A percentile compares a stretch with the other conserved stretches of the same genome.
These are phyloP conservation scores for Calameuta idolon DNA, from an alignment of 2,888 invertebrate species.

Conservation along the genomic window DNA sequence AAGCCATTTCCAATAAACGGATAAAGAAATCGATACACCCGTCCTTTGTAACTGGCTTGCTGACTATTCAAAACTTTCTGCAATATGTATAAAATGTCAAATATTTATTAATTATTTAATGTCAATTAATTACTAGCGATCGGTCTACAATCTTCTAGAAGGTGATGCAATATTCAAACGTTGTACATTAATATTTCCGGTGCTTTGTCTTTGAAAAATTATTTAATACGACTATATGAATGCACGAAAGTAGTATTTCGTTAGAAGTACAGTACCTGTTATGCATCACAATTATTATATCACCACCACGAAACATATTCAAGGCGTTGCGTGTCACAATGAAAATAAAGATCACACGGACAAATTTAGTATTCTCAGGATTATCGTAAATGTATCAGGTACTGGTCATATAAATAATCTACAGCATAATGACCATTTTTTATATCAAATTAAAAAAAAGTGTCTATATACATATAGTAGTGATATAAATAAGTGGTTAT, in stretches of 20 bases:
- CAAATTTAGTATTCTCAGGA: not conserved
- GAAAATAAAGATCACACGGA: not conserved
- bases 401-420: not conserved
- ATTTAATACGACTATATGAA: constrained; percentile 21
- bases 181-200: constrained; percentile 16
- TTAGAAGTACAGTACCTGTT: not conserved
- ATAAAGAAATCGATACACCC: constrained; percentile 37
- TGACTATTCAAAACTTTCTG: constrained; percentile 36
- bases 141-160: not conserved
- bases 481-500: not conserved
- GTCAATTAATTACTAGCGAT: not conserved
- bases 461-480: not conserved
- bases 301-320: not conserved
- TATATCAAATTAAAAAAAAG: no score
- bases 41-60: constrained; percentile 39
- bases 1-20: constrained; percentile 41
- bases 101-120: not conserved
- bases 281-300: not conserved
- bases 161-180: not conserved
- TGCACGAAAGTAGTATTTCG: constrained; percentile 12
- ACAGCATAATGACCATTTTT: not conserved
- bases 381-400: not conserved
- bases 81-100: not conserved
- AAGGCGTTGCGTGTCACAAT: not conserved
- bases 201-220: constrained; percentile 8